A percentile compares a stretch with the other conserved stretches of the same genome.
These are phyloP conservation scores for Rhynchomys soricoides DNA, from an alignment of 2,113 vertebrate species.

Conservation along the genomic window DNA sequence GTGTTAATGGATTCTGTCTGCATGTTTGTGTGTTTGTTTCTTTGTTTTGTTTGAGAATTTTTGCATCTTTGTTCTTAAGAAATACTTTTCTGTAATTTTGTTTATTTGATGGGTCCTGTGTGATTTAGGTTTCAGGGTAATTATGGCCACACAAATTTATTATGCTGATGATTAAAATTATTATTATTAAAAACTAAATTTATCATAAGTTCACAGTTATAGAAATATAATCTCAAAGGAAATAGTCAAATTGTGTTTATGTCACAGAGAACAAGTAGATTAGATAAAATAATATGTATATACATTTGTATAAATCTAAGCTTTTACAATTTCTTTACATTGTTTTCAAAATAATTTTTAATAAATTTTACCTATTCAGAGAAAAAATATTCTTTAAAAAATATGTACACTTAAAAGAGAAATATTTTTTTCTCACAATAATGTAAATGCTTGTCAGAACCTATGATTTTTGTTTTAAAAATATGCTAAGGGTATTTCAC, in stretches of 20 bases:
- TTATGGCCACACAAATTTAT: neutral
- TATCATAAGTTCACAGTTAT: neutral
- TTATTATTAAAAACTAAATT: neutral
- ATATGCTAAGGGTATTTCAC: neutral
- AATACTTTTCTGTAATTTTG: neutral
- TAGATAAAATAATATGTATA: neutral
- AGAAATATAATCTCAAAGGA: neutral
- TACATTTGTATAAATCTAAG: neutral
- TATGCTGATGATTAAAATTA: too few relatives aligned
- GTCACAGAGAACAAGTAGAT: neutral
- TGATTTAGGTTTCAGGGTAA: neutral
- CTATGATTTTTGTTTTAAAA: neutral
- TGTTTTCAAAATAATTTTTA: neutral
- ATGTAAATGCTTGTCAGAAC: neutral
- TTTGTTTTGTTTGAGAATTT: neutral
- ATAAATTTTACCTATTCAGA: neutral
- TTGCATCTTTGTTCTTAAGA: neutral
- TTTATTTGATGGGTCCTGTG: neutral
- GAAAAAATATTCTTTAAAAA: neutral
- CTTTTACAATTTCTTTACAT: neutral
- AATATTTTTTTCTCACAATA: neutral
- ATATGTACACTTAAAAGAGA: neutral
- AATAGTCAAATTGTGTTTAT: neutral
- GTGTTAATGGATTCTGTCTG: neutral
- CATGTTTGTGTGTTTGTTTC: neutral